phyloP scores from a whole-genome alignment of 2,888 invertebrate genomes.

The Myopa tessellatipennis region DNA sequence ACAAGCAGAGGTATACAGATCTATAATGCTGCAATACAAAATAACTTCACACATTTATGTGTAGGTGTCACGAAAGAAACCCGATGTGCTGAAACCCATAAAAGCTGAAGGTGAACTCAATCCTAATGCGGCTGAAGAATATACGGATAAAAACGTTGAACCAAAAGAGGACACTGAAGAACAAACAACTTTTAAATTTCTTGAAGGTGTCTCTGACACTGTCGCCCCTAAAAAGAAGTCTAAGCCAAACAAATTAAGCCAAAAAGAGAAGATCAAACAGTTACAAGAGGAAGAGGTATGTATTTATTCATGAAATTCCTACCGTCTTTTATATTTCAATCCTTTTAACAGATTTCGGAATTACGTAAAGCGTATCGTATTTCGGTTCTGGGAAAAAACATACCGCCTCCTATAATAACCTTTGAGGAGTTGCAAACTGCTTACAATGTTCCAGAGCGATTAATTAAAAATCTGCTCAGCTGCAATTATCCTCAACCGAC shows the following conservation, averaged over 20 bases:
- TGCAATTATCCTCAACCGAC: conserved; percentile 84
- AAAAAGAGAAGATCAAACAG: conserved; percentile 66
- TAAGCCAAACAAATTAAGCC: conserved; percentile 69
- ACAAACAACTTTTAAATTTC: conserved; percentile 53
- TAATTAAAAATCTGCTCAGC: conserved; percentile 77
- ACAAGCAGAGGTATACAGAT: conserved; percentile 45
- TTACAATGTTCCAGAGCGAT: conserved; percentile 71
- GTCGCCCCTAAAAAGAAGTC: conserved; percentile 47
- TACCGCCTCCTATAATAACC: conserved; percentile 80
- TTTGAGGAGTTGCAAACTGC: conserved; percentile 75
- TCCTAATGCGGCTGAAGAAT: not conserved
- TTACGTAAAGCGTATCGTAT: conserved; percentile 83
- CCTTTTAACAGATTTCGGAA: conserved; percentile 73
- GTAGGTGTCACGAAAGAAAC: not conserved
- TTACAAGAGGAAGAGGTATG: conserved; percentile 52
- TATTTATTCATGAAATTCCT: conserved; percentile 1
- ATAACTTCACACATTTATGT: not conserved
- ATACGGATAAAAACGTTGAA: not conserved
- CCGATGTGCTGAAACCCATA: conserved; percentile 8
- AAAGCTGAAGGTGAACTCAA: not conserved
- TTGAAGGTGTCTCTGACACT: conserved; percentile 20
- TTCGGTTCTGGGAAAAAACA: conserved; percentile 80
- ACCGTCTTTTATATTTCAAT: conserved; percentile 33
- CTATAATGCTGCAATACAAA: not conserved
- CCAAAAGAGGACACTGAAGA: conserved; percentile 63